These are phyloP conservation scores for Alectoris magna DNA, from an alignment of 2,797 vertebrate genomes.

Conservation along the genomic window DNA sequence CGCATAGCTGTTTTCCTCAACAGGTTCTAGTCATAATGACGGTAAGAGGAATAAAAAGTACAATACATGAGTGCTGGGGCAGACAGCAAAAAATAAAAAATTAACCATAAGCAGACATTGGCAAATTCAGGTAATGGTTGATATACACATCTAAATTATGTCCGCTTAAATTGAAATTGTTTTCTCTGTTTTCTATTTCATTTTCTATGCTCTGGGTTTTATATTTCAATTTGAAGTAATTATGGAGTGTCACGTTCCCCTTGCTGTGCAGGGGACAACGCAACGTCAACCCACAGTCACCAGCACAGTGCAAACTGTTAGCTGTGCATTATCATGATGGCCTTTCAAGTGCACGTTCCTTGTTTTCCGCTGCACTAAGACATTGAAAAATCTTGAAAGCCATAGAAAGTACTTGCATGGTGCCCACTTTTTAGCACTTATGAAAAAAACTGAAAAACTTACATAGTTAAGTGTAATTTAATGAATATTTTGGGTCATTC, in stretches of 20 bases:
- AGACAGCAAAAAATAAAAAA: neutral
- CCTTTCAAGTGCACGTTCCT: accelerated
- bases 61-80: neutral
- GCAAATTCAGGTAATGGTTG: neutral
- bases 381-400: neutral
- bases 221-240: neutral
- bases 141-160: neutral
- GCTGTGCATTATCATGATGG: neutral
- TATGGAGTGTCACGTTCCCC: neutral
- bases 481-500: neutral
- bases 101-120: neutral
- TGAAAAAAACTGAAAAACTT: neutral
- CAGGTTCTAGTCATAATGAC: neutral
- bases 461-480: neutral
- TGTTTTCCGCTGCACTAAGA: neutral
- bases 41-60: neutral
- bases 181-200: neutral
- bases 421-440: neutral
- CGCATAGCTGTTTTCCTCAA: neutral
- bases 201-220: neutral
- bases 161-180: neutral
- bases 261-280: neutral
- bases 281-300: neutral
- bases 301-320: neutral
- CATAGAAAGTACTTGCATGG: neutral